Base-by-base conservation (phyloP, 2,888 invertebrate species). In the Pristionchus fissidentatus region DNA sequence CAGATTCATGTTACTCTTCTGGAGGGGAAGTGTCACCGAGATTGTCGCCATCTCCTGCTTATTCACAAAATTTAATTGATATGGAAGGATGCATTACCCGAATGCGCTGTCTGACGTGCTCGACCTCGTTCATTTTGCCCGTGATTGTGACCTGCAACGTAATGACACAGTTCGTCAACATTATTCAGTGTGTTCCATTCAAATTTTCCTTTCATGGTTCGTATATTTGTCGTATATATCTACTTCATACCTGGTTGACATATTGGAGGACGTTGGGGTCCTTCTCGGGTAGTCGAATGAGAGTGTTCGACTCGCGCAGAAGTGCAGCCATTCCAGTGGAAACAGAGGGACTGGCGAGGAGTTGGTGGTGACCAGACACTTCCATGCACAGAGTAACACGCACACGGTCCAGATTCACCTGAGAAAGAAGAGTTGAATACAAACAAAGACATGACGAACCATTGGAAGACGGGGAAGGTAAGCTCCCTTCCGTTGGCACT, bases 381-480 rank as follows among this genome's bases (percentile, higher is more conserved):
- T 81, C 80, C 26, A 81, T 81, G 62, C 80, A 81, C 43, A 81
- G 35, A 29, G 80, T 81, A 13, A 81, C 80, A 32, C 80, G 80
- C 19, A 46, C 4, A 38, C 19, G 60, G 46, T 81, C 62, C 43
- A 81, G 29, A 10, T 32, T 32, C 29, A 62, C 62, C 80, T 81
- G n/a, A 43, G 60, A 35, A 10, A 29, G 3, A 4, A 15, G 55
- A 55, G 15, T 19, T 4, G 22, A 55, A 55, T 15, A 38, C 29
- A 26, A 5, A 22, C 41, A 79, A 57, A 19, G 7, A 57, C 26
- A 26, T 32, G 3, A 1, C 0, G 35, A 29, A 81, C 80, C 80
- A 80, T 62, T 10, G 62, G 80, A 46, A 81, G 80, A 38, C 49
- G 29, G 19, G 62, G 62, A 38, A 49, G 62, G 26, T 46, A 62